Evolutionary conservation across 2,113 vertebrate genomes (phyloP), one percentile per base, ranked within the genome.

Genomic region (Patagioenas fasciata): DNA sequence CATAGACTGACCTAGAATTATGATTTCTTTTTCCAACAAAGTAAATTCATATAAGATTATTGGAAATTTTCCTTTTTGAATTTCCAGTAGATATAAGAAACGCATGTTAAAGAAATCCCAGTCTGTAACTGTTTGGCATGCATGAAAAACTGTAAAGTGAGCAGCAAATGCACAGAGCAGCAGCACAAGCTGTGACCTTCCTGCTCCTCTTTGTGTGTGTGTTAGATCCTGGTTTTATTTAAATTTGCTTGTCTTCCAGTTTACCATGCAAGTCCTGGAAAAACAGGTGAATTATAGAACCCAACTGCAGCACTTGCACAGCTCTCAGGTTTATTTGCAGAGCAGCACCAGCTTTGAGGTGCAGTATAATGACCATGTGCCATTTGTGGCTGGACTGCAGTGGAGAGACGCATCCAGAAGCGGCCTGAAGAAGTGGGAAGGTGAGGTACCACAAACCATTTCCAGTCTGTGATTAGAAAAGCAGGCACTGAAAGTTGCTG

Each of bases 321-420:
- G 91, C 66, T 96, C 80, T 56, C 93, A 94, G 88, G 92, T 79
- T 4, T 98, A 96, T 24, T 80, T 97, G 60, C 98, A 99, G 95
- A 98, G 98, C 95, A 98, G 98, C 95, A 98, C 98, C 26, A 98
- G 97, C 85, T 97, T 99, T 67, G 98, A 99, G 96, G 96, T 98
- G 86, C 98, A 98, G 88, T 98, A 97, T 95, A 98, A 98, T 40
- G 97, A 98, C 93, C 92, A 87, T 11, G 93, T 98, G 86, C 98
- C 97, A 0, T 97, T 99, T 34, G 96, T 98, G 91, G 98, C 94
- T 11, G 98, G 98, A 29, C 89, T 98, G 48, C 98, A 97, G 91
- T 99, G 98, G 98, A 99, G 98, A 88, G 98, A 98, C 12, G 61
- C 93, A 1, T 97, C 98, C 7, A 91, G 91, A 94, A 95, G 80